Percentiles rank a stretch among this genome's conserved stretches.
phyloP scores from a whole-genome alignment of 2,888 invertebrate genomes.

The Ptycholaimellus sp. region DNA sequence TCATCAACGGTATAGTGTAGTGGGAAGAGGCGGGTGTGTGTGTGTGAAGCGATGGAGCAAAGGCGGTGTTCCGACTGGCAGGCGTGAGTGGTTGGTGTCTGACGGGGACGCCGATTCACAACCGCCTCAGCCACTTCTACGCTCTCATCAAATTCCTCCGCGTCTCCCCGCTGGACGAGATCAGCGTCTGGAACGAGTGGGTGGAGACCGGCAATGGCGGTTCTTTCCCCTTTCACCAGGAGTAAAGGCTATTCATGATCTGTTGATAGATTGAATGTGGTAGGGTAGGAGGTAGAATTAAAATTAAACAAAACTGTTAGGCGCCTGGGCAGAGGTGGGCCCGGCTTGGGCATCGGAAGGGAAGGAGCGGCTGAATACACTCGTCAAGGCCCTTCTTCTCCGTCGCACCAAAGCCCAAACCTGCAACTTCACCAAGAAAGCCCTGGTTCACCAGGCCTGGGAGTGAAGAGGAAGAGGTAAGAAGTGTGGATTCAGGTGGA shows the following conservation, averaged over 20 bases:
- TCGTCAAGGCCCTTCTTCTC: slow-evolving; percentile 59
- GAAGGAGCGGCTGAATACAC: slow-evolving; percentile 50
- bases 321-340: no score
- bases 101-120: slow-evolving; percentile 80
- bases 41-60: slow-evolving; percentile 30
- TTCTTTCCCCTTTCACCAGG: no score
- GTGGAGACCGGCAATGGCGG: slow-evolving; percentile 57
- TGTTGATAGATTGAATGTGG: no score
- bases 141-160: slow-evolving; percentile 44
- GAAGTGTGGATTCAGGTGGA: slow-evolving; percentile 3
- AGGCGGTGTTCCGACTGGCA: slow-evolving; percentile 42
- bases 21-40: no score
- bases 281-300: no score
- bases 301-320: no score
- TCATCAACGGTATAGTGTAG: no score
- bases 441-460: slow-evolving; percentile 11
- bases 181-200: slow-evolving; percentile 70
- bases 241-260: no score
- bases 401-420: slow-evolving; percentile 59
- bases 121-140: slow-evolving; percentile 49
- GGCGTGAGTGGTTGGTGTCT: slow-evolving; percentile 52
- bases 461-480: not conserved
- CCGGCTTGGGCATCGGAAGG: no score
- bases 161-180: slow-evolving; percentile 66
- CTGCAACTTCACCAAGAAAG: slow-evolving; percentile 21